Conservation (phyloP, 2,113 vertebrate species). For the Lagopus leucura region DNA sequence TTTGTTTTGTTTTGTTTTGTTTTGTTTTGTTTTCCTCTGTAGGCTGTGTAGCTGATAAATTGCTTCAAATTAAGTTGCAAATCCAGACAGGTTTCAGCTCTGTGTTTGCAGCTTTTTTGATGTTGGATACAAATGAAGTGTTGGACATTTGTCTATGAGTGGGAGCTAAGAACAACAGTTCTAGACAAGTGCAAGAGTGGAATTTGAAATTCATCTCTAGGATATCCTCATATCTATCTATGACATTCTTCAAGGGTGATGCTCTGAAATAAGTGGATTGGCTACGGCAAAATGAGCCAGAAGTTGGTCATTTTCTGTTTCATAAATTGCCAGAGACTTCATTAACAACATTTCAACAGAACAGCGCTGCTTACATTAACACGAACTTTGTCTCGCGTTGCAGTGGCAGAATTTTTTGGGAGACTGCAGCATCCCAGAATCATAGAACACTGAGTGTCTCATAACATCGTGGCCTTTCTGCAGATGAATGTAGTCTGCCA, state of each 20-base stretch:
- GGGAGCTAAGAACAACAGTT: constrained; percentile 21
- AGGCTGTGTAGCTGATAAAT: neutral
- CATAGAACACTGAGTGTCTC: neutral
- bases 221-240: neutral
- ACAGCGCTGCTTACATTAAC: neutral
- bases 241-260: neutral
- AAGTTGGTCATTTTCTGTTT: neutral
- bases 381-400: neutral
- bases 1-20: no score
- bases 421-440: neutral
- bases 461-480: neutral
- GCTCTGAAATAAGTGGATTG: neutral
- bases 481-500: neutral
- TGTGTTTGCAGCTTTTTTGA: neutral
- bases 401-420: neutral
- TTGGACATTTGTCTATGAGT: neutral
- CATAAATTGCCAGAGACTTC: neutral
- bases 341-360: neutral
- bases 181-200: constrained; percentile 3
- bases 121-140: neutral
- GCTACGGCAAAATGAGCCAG: neutral
- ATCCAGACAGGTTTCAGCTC: neutral
- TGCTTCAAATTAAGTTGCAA: constrained; percentile 20
- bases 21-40: no score
- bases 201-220: constrained; percentile 3